Conservation (phyloP, 2,113 vertebrate species). For the Blennius ocellaris region DNA sequence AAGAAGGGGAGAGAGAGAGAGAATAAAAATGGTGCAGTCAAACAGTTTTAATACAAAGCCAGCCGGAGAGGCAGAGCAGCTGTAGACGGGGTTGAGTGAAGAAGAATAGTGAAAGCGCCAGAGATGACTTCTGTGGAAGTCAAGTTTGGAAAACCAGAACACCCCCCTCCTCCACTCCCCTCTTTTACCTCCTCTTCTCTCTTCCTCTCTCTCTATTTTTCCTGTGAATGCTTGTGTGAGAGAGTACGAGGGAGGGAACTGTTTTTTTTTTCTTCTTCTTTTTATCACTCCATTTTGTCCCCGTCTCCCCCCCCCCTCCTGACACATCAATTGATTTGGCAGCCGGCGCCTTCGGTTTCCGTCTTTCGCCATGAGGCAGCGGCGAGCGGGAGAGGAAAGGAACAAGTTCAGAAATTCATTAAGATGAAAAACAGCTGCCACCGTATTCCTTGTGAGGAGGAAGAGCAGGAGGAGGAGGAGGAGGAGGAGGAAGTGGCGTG, state of each 20-base stretch:
- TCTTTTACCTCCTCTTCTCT: conserved; percentile 38
- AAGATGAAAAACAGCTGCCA: conserved; percentile 71
- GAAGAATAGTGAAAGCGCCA: conserved; percentile 72
- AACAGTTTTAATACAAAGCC: conserved; percentile 70
- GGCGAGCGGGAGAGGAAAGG: conserved; percentile 57
- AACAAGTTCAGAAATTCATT: conserved; percentile 77
- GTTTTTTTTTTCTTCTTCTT: conserved; percentile 42
- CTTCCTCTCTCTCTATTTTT: conserved; percentile 32
- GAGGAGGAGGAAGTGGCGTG: conserved; percentile 14
- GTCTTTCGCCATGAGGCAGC: conserved; percentile 54
- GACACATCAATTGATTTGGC: conserved; percentile 79
- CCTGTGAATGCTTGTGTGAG: neutral
- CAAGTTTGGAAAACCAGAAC: conserved; percentile 64
- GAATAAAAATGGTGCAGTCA: conserved; percentile 31
- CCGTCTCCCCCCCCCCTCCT: conserved; percentile 70
- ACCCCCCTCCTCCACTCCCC: conserved; percentile 23
- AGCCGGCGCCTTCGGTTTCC: conserved; percentile 68
- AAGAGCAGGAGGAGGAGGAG: conserved; percentile 28
- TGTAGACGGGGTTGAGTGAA: conserved; percentile 47
- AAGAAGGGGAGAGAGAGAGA: conserved; percentile 4
- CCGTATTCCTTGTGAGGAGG: conserved; percentile 48
- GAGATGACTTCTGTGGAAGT: conserved; percentile 75
- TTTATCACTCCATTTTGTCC: conserved; percentile 77
- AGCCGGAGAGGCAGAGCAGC: conserved; percentile 55
- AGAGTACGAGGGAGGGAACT: conserved; percentile 19